Evolutionary conservation across 2,797 vertebrate species (phyloP).

Genomic region (Lerista edwardsae): DNA sequence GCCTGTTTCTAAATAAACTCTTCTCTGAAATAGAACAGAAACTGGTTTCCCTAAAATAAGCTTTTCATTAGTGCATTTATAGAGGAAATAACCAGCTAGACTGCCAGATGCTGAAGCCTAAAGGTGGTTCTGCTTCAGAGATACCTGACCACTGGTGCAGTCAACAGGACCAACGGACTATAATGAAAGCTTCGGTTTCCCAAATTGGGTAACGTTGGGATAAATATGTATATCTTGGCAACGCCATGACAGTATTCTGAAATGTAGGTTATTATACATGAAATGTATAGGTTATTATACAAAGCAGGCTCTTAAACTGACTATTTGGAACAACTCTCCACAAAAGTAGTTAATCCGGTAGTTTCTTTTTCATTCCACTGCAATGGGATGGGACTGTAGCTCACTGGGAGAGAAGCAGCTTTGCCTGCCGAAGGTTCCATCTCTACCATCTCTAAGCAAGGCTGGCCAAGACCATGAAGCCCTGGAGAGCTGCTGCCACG

Average conservation of each 20-base stretch:
- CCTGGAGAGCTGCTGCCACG: no score
- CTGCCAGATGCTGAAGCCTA: background rate
- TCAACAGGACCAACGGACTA: constrained; percentile 24
- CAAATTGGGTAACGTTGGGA: background rate
- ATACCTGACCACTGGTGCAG: constrained; percentile 37
- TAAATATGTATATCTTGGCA: no score
- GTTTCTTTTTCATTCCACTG: background rate
- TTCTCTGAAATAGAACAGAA: constrained; percentile 66
- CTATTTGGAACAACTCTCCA: background rate
- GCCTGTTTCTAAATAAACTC: constrained; percentile 62
- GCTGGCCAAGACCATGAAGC: no score
- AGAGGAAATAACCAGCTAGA: constrained; percentile 56
- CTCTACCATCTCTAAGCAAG: no score
- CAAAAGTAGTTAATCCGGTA: background rate
- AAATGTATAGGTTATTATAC: no score
- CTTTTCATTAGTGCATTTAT: constrained; percentile 59
- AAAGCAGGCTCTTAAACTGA: no score
- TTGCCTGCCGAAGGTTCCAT: background rate
- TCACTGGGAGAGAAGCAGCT: no score
- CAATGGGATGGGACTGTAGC: background rate
- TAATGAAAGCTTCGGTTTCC: background rate
- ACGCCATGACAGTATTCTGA: no score
- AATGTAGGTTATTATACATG: no score
- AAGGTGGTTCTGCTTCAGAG: constrained; percentile 40
- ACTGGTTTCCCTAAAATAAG: constrained; percentile 57